Evolutionary conservation across 2,113 vertebrate genomes (phyloP), one percentile per base, ranked within the genome.

Genomic region (Melanerpes aurifrons): DNA sequence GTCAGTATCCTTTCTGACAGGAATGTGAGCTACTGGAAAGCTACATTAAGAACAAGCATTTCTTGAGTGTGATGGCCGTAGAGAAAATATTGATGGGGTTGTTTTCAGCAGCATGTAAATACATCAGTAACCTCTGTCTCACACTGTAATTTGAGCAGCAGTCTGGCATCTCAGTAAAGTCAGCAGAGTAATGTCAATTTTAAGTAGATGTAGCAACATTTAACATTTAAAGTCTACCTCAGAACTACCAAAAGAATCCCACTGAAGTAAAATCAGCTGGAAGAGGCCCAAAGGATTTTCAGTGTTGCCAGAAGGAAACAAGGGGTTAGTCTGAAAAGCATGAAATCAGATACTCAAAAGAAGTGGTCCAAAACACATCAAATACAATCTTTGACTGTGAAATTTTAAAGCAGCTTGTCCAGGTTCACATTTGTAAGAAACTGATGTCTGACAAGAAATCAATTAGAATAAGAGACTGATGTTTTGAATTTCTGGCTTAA

Each of bases 291-390:
- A 81, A 81, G 69, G 31, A 56, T 68, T 92, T 93, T 82, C 91
- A 84, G 29, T 43, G 69, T 35, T 89, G 81, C 64, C 79, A 94
- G 31, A 91, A 88, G 71, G 82, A 80, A 92, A 88, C 37, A 77
- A 81, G 43, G 59, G 62, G 74, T 88, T 90, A 91, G 40, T 59
- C 73, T 90, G 84, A 95, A 82, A 87, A 75, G 64, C 53, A 76
- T 80, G 87, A 93, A 96, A 96, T 77, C 80, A 87, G 83, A 96
- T 95, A 96, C 54, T 75, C 68, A 89, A 74, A 94, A 92, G 71
- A 89, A 96, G 35, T 76, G 88, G 96, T 77, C 82, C 95, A 78
- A 89, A 95, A 93, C 85, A 92, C 15, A 93, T 82, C 90, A 92
- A 86, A 94, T 53, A 92, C 59, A 90, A 90, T 79, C 54, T 86